These are phyloP conservation scores for Antechinus flavipes DNA, from an alignment of 2,113 vertebrate species.

Conservation along the genomic window DNA sequence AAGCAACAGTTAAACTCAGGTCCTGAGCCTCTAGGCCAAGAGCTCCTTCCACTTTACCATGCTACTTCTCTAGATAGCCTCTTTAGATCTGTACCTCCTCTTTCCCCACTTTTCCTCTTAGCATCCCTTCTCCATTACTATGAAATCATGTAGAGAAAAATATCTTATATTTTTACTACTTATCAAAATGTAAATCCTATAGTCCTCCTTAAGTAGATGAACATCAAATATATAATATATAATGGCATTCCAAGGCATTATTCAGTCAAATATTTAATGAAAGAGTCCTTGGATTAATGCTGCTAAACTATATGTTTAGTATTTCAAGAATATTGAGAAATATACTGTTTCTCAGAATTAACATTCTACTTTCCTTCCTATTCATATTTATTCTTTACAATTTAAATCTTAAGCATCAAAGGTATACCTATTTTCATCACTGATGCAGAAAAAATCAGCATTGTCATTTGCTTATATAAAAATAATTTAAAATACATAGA, in stretches of 20 bases:
- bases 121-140: too few relatives aligned
- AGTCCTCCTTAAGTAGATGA: too few relatives aligned
- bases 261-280: not conserved
- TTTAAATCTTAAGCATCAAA: not conserved
- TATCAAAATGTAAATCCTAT: too few relatives aligned
- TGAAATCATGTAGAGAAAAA: too few relatives aligned
- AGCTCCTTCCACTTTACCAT: too few relatives aligned
- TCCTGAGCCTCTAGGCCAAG: too few relatives aligned
- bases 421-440: not conserved
- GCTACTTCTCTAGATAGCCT: too few relatives aligned
- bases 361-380: not conserved
- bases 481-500: not conserved
- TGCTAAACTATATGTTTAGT: not conserved
- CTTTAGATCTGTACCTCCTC: too few relatives aligned
- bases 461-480: not conserved
- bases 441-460: not conserved
- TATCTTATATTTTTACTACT: too few relatives aligned
- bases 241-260: too few relatives aligned
- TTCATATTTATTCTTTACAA: not conserved
- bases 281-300: not conserved
- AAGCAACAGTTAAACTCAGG: too few relatives aligned
- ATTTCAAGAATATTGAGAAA: not conserved
- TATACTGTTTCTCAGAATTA: not conserved
- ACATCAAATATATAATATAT: not conserved
- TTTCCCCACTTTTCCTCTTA: too few relatives aligned